phyloP scores from a whole-genome alignment of 2,113 vertebrate genomes.

The Brachyistius frenatus region DNA sequence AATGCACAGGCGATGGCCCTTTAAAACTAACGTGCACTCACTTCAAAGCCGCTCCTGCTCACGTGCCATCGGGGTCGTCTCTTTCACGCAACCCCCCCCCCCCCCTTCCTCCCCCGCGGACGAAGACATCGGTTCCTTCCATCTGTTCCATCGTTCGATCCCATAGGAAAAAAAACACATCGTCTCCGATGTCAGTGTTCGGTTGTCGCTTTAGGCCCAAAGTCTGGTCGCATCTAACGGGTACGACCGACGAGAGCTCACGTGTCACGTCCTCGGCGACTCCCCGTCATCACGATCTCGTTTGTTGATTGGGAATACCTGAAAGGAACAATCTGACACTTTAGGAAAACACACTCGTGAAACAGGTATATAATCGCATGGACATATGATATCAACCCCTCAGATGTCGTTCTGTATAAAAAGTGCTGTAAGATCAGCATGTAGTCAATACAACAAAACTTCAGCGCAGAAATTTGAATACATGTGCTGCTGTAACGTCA shows the following conservation, averaged over 20 bases:
- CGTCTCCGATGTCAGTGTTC: conserved; percentile 24
- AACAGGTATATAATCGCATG: too few relatives aligned
- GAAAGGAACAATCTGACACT: not conserved
- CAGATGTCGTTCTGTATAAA: too few relatives aligned
- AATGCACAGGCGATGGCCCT: conserved; percentile 83
- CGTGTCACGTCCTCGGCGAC: conserved; percentile 14
- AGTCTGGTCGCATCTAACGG: conserved; percentile 41
- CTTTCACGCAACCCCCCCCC: conserved; percentile 18
- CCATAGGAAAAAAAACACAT: not conserved
- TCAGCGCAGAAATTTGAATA: too few relatives aligned
- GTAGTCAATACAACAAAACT: too few relatives aligned
- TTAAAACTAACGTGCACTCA: conserved; percentile 78
- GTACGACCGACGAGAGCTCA: conserved; percentile 37
- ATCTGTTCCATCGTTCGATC: not conserved
- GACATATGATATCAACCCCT: too few relatives aligned
- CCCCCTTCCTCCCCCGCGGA: conserved; percentile 16
- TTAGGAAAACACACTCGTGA: not conserved
- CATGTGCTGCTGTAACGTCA: too few relatives aligned
- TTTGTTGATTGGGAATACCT: not conserved
- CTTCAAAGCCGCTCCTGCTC: conserved; percentile 51
- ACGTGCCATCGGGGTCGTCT: conserved; percentile 34
- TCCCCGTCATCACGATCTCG: conserved; percentile 22
- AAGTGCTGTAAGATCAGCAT: too few relatives aligned
- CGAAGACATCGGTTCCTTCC: conserved; percentile 39
- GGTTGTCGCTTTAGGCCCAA: conserved; percentile 32